Evolutionary conservation across 2,113 vertebrate species (phyloP).

Genomic region (Cyprinodon tularosa): DNA sequence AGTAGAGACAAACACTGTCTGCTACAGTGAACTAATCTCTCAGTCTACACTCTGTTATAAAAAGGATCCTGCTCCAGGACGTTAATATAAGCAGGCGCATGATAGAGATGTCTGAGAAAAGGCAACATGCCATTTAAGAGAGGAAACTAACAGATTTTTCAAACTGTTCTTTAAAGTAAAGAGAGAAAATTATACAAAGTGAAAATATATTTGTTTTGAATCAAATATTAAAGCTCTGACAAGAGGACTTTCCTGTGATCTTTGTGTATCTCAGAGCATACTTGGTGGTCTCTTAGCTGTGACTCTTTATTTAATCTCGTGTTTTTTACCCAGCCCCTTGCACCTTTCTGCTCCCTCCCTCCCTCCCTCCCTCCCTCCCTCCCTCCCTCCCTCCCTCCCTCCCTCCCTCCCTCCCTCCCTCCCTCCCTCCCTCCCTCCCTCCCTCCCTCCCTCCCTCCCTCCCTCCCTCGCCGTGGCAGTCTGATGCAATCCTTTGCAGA

Average conservation of each 20-base stretch:
- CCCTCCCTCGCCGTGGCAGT: slow-evolving; percentile 62
- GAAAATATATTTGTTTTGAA: slow-evolving; percentile 20
- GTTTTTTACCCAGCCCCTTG: slow-evolving; percentile 65
- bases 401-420: slow-evolving; percentile 22
- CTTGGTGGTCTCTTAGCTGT: slow-evolving; percentile 73
- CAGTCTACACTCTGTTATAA: slow-evolving; percentile 29
- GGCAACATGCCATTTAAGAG: not conserved
- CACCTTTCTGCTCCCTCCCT: slow-evolving; percentile 25
- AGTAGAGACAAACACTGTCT: slow-evolving; percentile 65
- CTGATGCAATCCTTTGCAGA: slow-evolving; percentile 81
- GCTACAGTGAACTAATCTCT: slow-evolving; percentile 54
- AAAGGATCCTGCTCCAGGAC: slow-evolving; percentile 16
- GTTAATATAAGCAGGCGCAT: slow-evolving; percentile 19
- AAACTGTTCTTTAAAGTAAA: slow-evolving; percentile 13
- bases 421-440: slow-evolving; percentile 25
- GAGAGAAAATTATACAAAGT: not conserved
- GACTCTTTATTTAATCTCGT: slow-evolving; percentile 52
- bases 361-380: slow-evolving; percentile 18
- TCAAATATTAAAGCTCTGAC: slow-evolving; percentile 32
- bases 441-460: slow-evolving; percentile 30
- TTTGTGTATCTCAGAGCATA: slow-evolving; percentile 55
- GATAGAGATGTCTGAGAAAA: slow-evolving; percentile 24
- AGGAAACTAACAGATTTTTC: not conserved
- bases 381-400: slow-evolving; percentile 25
- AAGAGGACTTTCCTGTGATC: slow-evolving; percentile 35